A percentile compares a stretch with the other conserved stretches of the same genome.
Conservation (phyloP, 2,113 vertebrate genomes). For the Heliornis fulica region DNA sequence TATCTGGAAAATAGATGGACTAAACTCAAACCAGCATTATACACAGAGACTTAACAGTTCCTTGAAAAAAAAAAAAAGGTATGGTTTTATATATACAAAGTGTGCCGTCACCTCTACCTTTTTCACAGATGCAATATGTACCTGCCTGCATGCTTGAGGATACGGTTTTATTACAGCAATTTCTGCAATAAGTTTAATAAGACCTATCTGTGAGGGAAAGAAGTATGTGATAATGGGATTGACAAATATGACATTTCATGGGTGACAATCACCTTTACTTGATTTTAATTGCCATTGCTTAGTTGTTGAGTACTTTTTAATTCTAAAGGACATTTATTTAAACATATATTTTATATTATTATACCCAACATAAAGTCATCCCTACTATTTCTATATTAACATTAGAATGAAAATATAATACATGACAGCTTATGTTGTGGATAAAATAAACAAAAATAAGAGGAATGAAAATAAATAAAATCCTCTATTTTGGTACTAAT, state of each 20-base stretch:
- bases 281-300: background rate
- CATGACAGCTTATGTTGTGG: accelerated
- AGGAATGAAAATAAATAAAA: background rate
- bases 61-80: background rate
- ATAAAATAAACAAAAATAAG: background rate
- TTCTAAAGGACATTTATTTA: accelerated
- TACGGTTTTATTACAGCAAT: background rate
- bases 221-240: background rate
- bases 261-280: background rate
- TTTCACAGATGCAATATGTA: background rate
- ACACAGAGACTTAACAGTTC: background rate
- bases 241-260: background rate
- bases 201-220: background rate
- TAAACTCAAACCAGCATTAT: background rate
- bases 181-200: background rate
- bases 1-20: background rate
- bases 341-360: background rate
- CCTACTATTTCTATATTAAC: background rate
- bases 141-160: background rate
- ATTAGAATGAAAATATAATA: background rate
- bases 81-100: background rate
- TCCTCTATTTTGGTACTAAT: background rate
- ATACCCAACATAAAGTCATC: background rate
- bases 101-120: background rate
- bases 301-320: background rate